Evolutionary conservation across 2,113 vertebrate species (phyloP).

Genomic region (Lutjanus erythropterus): DNA sequence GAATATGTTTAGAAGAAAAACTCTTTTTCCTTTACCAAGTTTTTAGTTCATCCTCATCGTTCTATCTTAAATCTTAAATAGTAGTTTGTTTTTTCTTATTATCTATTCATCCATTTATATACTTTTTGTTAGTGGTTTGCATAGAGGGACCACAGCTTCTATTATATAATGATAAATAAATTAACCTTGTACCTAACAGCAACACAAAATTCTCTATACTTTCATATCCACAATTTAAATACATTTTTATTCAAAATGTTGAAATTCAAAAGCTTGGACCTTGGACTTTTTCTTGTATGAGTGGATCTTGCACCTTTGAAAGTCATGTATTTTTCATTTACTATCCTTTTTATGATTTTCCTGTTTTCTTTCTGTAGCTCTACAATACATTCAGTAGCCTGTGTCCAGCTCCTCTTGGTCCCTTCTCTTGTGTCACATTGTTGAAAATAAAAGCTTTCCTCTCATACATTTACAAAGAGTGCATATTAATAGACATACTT

Average conservation of each 20-base stretch:
- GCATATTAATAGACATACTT: slow-evolving; percentile 27
- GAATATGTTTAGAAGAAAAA: no score
- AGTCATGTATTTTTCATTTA: background rate
- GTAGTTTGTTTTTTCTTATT: background rate
- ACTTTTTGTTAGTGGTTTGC: no score
- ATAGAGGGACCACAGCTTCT: background rate
- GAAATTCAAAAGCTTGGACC: background rate
- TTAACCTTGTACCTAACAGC: background rate
- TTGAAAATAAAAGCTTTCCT: slow-evolving; percentile 1
- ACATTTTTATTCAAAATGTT: background rate
- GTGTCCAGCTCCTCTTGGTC: slow-evolving; percentile 4
- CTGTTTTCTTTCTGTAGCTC: background rate
- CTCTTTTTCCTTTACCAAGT: no score
- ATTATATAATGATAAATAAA: background rate
- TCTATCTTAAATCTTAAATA: no score
- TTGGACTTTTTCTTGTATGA: background rate
- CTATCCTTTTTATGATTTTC: background rate
- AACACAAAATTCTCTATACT: background rate
- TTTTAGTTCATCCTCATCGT: no score
- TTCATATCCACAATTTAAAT: background rate
- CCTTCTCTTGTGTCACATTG: slow-evolving; percentile 14
- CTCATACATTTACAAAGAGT: slow-evolving; percentile 17
- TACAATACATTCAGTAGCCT: background rate
- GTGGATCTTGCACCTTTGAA: background rate
- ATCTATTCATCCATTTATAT: background rate